Evolutionary conservation across 2,113 vertebrate species (phyloP).

Genomic region (Numenius arquata): DNA sequence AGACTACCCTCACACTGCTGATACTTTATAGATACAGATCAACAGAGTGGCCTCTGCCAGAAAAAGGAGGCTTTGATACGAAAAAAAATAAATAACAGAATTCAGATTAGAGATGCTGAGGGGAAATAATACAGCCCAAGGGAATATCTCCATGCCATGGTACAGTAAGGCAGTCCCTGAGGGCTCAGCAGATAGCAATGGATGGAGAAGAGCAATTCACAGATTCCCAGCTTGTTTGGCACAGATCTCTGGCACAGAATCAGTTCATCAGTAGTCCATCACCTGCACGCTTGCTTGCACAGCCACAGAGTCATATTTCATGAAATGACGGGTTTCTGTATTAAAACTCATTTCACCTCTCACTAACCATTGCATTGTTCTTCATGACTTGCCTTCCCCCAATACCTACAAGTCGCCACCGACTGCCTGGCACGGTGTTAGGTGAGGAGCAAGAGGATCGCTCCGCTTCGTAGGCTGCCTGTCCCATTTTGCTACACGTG

Average conservation of each 20-base stretch:
- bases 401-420: accelerated
- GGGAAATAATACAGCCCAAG: neutral
- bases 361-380: neutral
- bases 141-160: neutral
- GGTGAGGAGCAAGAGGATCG: neutral
- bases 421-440: neutral
- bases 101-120: neutral
- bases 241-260: neutral
- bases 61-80: neutral
- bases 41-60: neutral
- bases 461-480: neutral
- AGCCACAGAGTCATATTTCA: neutral
- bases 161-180: neutral
- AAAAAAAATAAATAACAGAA: neutral
- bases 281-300: neutral
- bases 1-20: neutral
- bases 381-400: neutral
- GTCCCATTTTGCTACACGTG: neutral
- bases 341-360: neutral
- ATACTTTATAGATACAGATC: neutral
- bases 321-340: neutral
- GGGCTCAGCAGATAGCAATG: neutral
- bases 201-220: neutral
- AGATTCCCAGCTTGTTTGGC: neutral
- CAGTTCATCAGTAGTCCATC: accelerated